phyloP scores from a whole-genome alignment of 2,888 invertebrate species.

The Drosophila helvetica region DNA sequence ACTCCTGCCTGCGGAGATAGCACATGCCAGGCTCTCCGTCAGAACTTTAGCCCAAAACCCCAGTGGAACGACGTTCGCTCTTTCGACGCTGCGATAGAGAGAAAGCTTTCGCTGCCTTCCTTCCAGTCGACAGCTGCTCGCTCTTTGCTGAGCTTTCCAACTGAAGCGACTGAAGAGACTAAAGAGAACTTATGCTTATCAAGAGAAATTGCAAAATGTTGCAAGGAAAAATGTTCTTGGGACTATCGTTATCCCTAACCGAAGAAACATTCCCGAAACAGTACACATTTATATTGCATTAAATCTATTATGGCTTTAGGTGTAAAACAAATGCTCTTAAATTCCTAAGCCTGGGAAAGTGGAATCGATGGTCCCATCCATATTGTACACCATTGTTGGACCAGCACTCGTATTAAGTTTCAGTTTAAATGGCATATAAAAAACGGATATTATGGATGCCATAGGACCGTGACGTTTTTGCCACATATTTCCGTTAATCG shows the following conservation, averaged over 20 bases:
- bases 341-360: too few relatives aligned
- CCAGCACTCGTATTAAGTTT: too few relatives aligned
- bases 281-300: neutral
- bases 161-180: too few relatives aligned
- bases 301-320: neutral
- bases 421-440: too few relatives aligned
- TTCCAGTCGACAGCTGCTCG: slow-evolving; percentile 69
- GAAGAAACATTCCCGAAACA: neutral
- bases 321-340: neutral
- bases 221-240: slow-evolving; percentile 6
- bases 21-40: slow-evolving; percentile 28
- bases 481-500: too few relatives aligned
- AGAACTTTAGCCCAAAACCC: slow-evolving; percentile 63
- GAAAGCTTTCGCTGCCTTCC: slow-evolving; percentile 47
- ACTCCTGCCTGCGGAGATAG: slow-evolving; percentile 49
- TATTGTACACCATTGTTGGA: too few relatives aligned
- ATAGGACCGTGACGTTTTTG: too few relatives aligned
- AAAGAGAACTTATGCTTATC: neutral
- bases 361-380: too few relatives aligned
- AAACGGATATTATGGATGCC: too few relatives aligned
- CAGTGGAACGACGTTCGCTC: slow-evolving; percentile 2
- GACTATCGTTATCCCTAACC: neutral
- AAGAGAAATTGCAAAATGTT: neutral
- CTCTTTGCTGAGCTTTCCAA: slow-evolving; percentile 32
- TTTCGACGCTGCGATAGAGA: slow-evolving; percentile 6